These are phyloP conservation scores for Lepidurus couesii DNA, from an alignment of 1,140 invertebrate genomes.

Conservation along the genomic window DNA sequence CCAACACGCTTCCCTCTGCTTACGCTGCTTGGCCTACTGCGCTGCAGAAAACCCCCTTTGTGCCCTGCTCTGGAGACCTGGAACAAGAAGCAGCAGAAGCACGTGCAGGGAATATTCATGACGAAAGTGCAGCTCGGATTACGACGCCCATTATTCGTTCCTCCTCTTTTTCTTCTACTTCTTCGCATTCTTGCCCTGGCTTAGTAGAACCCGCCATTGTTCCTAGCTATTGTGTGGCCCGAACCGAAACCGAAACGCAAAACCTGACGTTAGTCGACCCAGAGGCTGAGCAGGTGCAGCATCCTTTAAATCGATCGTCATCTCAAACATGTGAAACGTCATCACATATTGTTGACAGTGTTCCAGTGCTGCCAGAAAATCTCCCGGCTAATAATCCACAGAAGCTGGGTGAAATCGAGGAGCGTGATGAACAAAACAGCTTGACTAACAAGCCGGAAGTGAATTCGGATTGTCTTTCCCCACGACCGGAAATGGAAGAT, in stretches of 20 bases:
- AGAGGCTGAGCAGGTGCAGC: too few species aligned
- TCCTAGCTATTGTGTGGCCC: background rate
- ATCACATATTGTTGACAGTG: too few species aligned
- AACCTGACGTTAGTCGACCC: too few species aligned
- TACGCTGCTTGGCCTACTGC: background rate
- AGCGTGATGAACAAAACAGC: background rate
- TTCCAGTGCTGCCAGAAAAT: too few species aligned
- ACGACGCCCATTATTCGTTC: background rate
- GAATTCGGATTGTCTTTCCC: background rate
- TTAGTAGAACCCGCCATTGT: background rate
- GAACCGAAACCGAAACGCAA: too few species aligned
- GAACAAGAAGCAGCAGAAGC: background rate
- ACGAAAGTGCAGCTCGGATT: background rate
- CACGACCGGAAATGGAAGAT: background rate
- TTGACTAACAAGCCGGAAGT: background rate
- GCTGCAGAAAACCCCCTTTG: background rate
- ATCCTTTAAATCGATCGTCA: too few species aligned
- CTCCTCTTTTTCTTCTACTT: background rate
- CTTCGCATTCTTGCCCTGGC: background rate
- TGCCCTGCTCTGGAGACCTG: background rate
- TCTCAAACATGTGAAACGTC: too few species aligned
- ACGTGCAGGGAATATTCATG: background rate
- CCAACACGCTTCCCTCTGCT: background rate
- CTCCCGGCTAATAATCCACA: too few species aligned
- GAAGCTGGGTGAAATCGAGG: background rate